phyloP scores from a whole-genome alignment of 2,113 vertebrate genomes.

The Naja naja region DNA sequence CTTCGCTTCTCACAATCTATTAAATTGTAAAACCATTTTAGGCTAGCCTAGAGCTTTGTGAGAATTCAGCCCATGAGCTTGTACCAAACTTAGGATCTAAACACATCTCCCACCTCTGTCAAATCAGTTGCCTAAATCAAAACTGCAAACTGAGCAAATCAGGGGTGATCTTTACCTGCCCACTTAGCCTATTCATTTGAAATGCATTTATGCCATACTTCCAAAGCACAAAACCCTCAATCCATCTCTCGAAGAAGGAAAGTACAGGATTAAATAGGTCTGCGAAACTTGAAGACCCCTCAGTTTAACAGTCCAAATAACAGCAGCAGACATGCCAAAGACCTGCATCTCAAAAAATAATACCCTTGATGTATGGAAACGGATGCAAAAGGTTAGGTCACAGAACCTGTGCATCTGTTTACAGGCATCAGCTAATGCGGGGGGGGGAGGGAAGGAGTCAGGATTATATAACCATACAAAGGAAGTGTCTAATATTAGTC shows the following conservation, averaged over 20 bases:
- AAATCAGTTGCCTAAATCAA: neutral
- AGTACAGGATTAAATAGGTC: constrained; percentile 13
- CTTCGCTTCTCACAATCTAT: neutral
- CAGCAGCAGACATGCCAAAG: constrained; percentile 30
- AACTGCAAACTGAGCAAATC: neutral
- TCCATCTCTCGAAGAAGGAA: constrained; percentile 1
- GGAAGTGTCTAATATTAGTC: constrained; percentile 19
- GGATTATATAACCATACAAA: constrained; percentile 19
- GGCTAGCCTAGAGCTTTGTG: neutral
- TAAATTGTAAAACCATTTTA: neutral
- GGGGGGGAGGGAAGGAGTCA: constrained; percentile 3
- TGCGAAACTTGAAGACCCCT: neutral
- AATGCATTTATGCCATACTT: neutral
- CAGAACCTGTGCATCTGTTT: constrained; percentile 42
- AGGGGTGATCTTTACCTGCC: neutral
- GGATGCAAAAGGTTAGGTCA: constrained; percentile 39
- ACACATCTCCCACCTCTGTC: neutral
- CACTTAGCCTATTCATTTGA: neutral
- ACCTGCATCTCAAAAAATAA: constrained; percentile 44
- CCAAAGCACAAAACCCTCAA: constrained; percentile 5
- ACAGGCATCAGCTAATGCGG: constrained; percentile 23
- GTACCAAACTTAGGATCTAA: neutral
- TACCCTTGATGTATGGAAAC: constrained; percentile 31
- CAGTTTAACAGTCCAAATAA: constrained; percentile 39
- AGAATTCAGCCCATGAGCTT: neutral